A percentile compares a stretch with the other conserved stretches of the same genome.
These are phyloP conservation scores for Ophioderma brevispina DNA, from an alignment of 35 echinoderm and acorn worm species.

Conservation along the genomic window DNA sequence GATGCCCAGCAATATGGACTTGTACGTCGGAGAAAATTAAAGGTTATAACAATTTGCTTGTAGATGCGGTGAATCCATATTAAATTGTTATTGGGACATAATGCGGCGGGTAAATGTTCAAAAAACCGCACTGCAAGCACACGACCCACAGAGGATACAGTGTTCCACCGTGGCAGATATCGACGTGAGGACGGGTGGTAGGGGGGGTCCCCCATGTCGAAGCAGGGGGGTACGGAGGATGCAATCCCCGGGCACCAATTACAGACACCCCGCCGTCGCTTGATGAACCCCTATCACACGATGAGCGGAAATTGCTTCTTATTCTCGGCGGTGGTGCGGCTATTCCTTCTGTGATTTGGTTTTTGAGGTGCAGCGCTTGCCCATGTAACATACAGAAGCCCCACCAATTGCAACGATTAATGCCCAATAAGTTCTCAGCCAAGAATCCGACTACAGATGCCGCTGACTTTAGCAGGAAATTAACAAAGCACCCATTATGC, in stretches of 20 bases:
- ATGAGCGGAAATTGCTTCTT: not conserved
- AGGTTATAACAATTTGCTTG: not conserved
- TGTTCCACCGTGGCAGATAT: not conserved
- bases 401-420: conserved; percentile 2
- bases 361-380: not conserved
- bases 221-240: too few relatives aligned
- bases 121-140: not conserved
- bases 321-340: not conserved
- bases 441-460: not conserved
- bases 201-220: too few relatives aligned
- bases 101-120: not conserved
- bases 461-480: not conserved
- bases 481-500: not conserved
- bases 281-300: not conserved
- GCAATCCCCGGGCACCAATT: too few relatives aligned
- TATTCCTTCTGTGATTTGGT: not conserved
- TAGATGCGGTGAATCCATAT: not conserved
- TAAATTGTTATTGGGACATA: not conserved
- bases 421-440: not conserved
- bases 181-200: not conserved
- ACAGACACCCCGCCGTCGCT: not conserved
- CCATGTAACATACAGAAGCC: not conserved
- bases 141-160: not conserved
- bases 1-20: not conserved
- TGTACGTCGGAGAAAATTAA: not conserved